phyloP scores from a whole-genome alignment of 2,797 vertebrate genomes.

The Chelmon rostratus region DNA sequence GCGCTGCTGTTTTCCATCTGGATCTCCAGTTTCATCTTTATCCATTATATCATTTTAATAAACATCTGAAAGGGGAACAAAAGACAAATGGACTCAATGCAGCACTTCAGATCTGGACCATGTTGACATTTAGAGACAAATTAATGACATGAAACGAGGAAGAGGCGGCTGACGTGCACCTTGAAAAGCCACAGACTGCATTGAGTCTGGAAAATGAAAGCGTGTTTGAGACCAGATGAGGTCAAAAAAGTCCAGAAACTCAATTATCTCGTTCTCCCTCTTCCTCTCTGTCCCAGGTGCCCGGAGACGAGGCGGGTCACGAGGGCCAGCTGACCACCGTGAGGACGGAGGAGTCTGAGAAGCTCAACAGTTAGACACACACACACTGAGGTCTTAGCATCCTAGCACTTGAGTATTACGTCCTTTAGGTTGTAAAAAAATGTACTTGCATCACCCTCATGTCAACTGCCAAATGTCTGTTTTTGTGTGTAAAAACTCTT shows the following conservation, averaged over 20 bases:
- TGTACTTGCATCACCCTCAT: background rate
- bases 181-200: background rate
- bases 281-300: slow-evolving; percentile 72
- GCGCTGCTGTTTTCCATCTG: background rate
- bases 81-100: background rate
- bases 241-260: background rate
- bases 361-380: slow-evolving; percentile 73
- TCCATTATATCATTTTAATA: background rate
- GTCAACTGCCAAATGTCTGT: slow-evolving; percentile 27
- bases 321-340: slow-evolving; percentile 71
- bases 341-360: slow-evolving; percentile 74
- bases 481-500: background rate
- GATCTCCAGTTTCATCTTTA: background rate
- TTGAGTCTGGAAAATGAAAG: background rate
- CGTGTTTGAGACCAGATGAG: slow-evolving; percentile 1
- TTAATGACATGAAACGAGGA: background rate
- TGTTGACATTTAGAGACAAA: background rate
- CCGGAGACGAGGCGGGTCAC: slow-evolving; percentile 73
- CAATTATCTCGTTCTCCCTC: background rate
- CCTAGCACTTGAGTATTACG: slow-evolving; percentile 45
- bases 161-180: background rate
- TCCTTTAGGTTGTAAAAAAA: slow-evolving; percentile 6
- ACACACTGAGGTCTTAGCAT: slow-evolving; percentile 16
- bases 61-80: background rate
- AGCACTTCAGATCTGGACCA: background rate